Percentiles rank a stretch among this genome's conserved stretches.
phyloP scores from a whole-genome alignment of 2,113 vertebrate species.

The Stigmatopora nigra region DNA sequence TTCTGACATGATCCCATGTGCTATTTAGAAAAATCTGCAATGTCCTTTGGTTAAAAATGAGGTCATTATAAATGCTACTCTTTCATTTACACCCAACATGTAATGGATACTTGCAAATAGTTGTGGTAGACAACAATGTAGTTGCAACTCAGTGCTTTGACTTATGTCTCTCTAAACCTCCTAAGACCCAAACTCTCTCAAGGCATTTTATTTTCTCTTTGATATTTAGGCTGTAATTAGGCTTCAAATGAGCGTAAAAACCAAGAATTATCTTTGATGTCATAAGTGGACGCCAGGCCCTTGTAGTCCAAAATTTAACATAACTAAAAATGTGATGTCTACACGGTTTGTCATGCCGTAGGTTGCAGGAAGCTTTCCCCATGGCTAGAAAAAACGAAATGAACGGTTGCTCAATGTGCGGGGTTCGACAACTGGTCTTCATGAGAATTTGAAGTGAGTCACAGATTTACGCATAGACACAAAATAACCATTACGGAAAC shows the following conservation, averaged over 20 bases:
- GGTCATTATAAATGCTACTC: not conserved
- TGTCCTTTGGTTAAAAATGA: constrained; percentile 5
- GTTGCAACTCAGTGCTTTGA: not conserved
- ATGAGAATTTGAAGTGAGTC: not conserved
- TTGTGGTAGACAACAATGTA: not conserved
- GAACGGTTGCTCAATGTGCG: not conserved
- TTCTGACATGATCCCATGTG: constrained; percentile 28
- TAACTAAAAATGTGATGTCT: too few species aligned
- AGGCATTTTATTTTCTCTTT: too few species aligned
- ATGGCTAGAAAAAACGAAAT: not conserved
- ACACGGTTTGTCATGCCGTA: too few species aligned
- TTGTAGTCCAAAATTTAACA: too few species aligned
- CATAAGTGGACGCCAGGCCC: too few species aligned
- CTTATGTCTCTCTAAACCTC: not conserved
- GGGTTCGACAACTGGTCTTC: not conserved
- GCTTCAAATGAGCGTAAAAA: too few species aligned
- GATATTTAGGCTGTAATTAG: too few species aligned
- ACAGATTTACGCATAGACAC: not conserved
- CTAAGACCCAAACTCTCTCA: too few species aligned
- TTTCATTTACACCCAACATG: not conserved
- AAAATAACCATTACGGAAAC: too few species aligned
- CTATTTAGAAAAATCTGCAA: constrained; percentile 30
- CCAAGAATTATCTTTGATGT: too few species aligned
- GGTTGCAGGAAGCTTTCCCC: not conserved
- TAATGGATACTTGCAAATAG: not conserved